These are phyloP conservation scores for Orchesella flavescens DNA, from an alignment of 2,888 invertebrate genomes.

Conservation along the genomic window DNA sequence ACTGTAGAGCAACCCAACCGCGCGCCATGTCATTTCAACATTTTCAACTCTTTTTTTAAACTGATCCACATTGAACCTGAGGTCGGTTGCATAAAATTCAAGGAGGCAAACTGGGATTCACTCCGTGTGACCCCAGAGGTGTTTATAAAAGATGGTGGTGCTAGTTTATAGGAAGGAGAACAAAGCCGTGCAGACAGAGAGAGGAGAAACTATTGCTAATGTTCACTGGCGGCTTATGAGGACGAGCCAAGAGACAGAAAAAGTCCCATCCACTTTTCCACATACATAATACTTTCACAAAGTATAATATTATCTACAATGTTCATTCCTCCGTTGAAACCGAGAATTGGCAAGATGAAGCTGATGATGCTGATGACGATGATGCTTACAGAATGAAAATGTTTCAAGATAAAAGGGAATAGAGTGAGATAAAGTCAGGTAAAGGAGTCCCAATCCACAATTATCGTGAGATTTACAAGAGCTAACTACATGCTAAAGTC, in stretches of 20 bases:
- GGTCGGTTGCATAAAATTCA: conserved; percentile 42
- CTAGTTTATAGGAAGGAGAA: conserved; percentile 12
- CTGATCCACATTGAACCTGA: conserved; percentile 33
- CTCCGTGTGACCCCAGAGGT: conserved; percentile 52
- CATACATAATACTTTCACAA: conserved; percentile 1
- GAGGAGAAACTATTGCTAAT: conserved; percentile 39
- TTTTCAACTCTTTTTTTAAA: conserved; percentile 39
- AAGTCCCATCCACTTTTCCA: conserved; percentile 32
- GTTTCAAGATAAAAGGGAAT: conserved; percentile 55
- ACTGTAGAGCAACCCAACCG: not conserved
- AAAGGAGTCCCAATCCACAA: conserved; percentile 63
- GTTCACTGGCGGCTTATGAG: conserved; percentile 25
- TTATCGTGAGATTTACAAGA: conserved; percentile 65
- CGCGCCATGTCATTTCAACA: conserved; percentile 21
- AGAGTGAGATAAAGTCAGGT: conserved; percentile 61
- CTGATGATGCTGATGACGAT: conserved; percentile 58
- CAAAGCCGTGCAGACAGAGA: conserved; percentile 15
- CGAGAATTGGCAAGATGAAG: conserved; percentile 54
- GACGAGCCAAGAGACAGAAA: conserved; percentile 51
- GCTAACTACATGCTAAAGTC: conserved; percentile 50
- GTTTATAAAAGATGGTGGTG: conserved; percentile 28
- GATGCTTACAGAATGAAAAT: conserved; percentile 55
- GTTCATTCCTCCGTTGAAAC: conserved; percentile 29
- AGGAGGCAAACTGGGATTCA: conserved; percentile 40
- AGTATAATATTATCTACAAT: conserved; percentile 28